phyloP scores from a whole-genome alignment of 1,140 invertebrate genomes.

The Lysiphlebus fabarum region DNA sequence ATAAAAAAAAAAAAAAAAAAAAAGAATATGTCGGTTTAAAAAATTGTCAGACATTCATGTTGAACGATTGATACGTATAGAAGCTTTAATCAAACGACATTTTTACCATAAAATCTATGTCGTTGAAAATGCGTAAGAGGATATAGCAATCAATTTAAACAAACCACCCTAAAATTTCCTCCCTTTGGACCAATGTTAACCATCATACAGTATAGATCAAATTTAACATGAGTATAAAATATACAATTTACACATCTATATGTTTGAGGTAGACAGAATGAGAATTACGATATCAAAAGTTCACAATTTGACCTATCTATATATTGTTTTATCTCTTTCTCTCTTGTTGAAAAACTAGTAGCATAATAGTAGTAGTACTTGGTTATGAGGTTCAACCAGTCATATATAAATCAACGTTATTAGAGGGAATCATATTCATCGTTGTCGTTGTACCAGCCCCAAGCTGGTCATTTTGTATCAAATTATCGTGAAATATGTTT shows the following conservation, averaged over 20 bases:
- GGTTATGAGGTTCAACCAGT: conserved; percentile 39
- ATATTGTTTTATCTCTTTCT: background rate
- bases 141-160: conserved; percentile 55
- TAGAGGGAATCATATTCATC: conserved; percentile 52
- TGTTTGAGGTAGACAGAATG: no score
- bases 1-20: no score
- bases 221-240: no score
- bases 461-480: conserved; percentile 52
- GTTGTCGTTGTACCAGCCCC: conserved; percentile 28
- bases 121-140: conserved; percentile 48
- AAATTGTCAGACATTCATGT: conserved; percentile 19
- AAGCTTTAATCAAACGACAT: conserved; percentile 21
- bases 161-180: conserved; percentile 42
- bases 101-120: conserved; percentile 33
- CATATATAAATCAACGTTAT: conserved; percentile 55
- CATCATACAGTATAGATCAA: no score
- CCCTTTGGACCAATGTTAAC: background rate
- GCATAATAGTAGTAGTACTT: no score
- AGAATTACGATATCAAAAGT: no score
- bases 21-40: background rate
- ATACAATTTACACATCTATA: no score
- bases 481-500: conserved; percentile 49
- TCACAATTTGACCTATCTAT: no score
- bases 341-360: conserved; percentile 35
- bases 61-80: conserved; percentile 21